Percentiles rank a stretch among this genome's conserved stretches.
Evolutionary conservation across 2,797 vertebrate genomes (phyloP).

Genomic region (Sphenodon punctatus): DNA sequence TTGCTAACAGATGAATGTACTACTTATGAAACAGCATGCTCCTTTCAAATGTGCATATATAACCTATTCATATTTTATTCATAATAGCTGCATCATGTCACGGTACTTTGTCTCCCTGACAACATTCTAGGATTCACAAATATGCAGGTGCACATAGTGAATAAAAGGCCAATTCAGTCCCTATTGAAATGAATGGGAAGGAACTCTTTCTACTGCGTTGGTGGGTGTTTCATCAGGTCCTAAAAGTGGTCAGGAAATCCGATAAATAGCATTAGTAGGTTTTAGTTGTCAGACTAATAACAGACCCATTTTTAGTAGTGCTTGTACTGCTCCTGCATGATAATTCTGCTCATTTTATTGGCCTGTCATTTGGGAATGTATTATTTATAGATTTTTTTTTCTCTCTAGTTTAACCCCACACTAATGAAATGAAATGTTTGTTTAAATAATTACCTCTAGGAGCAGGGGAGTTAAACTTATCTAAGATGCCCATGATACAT

Average conservation of each 20-base stretch:
- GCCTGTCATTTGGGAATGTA: neutral
- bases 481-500: neutral
- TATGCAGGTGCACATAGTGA: too few relatives aligned
- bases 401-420: neutral
- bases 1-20: too few relatives aligned
- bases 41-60: too few relatives aligned
- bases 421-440: neutral
- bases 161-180: too few relatives aligned
- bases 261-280: neutral
- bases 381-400: neutral
- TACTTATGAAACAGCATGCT: too few relatives aligned
- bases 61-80: too few relatives aligned
- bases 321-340: neutral
- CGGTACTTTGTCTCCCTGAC: too few relatives aligned
- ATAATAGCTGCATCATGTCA: too few relatives aligned
- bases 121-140: too few relatives aligned
- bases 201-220: too few relatives aligned
- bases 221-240: neutral
- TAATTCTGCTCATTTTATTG: neutral
- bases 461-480: neutral
- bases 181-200: too few relatives aligned
- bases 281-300: neutral
- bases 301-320: neutral
- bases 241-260: neutral
- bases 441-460: neutral